Conservation (phyloP, 23 tunicate species). For the Ascidia mentula region DNA sequence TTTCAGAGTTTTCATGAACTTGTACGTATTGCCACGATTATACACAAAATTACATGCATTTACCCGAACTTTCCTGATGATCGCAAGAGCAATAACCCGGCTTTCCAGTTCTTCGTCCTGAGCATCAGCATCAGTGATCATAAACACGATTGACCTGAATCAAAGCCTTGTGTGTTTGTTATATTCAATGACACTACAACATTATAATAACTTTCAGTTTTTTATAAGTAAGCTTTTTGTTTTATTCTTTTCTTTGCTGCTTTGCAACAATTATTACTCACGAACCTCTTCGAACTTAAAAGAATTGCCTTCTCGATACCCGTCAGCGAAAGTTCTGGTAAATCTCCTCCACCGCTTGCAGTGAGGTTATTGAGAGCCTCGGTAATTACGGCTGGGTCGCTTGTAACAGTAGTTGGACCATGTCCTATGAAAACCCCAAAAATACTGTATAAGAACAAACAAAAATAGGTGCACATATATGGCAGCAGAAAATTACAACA, state of each 20-base stretch:
- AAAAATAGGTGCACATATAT: no score
- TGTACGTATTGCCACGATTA: no score
- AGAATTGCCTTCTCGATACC: not conserved
- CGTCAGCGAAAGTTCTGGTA: not conserved
- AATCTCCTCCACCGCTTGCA: slow-evolving; percentile 3
- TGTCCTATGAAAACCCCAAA: not conserved
- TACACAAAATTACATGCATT: not conserved
- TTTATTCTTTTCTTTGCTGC: no score
- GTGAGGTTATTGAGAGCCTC: not conserved
- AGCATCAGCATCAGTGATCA: slow-evolving; percentile 75
- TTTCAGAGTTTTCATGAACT: no score
- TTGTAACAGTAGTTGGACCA: not conserved
- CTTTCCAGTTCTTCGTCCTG: slow-evolving; percentile 30
- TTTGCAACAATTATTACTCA: no score
- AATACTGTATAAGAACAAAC: no score
- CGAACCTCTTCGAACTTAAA: not conserved
- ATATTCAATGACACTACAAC: no score
- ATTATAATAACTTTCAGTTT: no score
- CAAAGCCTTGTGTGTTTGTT: no score
- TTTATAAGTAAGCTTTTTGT: no score
- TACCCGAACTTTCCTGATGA: slow-evolving; percentile 69
- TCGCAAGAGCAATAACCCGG: slow-evolving; percentile 57
- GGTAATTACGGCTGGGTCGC: not conserved
- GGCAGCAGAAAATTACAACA: no score
- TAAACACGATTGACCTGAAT: slow-evolving; percentile 53